phyloP scores from a whole-genome alignment of 2,888 invertebrate genomes.

The Blastobasis lacticolella region DNA sequence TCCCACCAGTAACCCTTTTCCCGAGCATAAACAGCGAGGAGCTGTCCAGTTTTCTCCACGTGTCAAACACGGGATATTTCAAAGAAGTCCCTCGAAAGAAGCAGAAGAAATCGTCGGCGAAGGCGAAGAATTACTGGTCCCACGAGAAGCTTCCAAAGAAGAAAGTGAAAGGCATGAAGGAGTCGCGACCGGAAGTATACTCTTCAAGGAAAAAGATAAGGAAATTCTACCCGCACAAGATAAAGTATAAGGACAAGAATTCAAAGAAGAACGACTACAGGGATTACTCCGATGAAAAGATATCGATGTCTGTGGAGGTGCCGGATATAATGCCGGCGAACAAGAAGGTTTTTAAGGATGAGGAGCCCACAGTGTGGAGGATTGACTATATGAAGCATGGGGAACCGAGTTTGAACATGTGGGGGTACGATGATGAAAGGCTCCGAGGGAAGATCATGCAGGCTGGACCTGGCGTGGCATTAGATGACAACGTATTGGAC shows the following conservation, averaged over 20 bases:
- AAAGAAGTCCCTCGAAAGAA: conserved; percentile 3
- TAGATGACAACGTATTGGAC: conserved; percentile 31
- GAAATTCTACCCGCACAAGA: conserved; percentile 61
- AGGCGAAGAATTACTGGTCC: conserved; percentile 17
- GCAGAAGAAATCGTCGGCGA: conserved; percentile 10
- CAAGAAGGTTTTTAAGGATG: conserved; percentile 30
- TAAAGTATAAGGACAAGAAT: conserved; percentile 50
- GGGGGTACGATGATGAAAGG: conserved; percentile 29
- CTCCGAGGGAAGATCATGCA: conserved; percentile 43
- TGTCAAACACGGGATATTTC: conserved; percentile 27
- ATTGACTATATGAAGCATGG: conserved; percentile 63
- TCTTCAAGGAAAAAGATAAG: conserved; percentile 44
- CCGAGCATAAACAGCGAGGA: conserved; percentile 51
- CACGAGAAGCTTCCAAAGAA: conserved; percentile 20
- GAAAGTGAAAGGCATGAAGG: conserved; percentile 16
- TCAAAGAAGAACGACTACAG: conserved; percentile 24
- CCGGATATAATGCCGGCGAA: conserved; percentile 29
- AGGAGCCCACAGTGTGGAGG: conserved; percentile 50
- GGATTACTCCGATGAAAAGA: conserved; percentile 43
- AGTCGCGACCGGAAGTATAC: conserved; percentile 26
- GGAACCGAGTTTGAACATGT: conserved; percentile 41
- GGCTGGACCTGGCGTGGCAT: conserved; percentile 31
- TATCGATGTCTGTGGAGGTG: conserved; percentile 51
- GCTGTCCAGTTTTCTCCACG: conserved; percentile 40
- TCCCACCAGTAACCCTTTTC: conserved; percentile 32